Evolutionary conservation across 2,888 invertebrate genomes (phyloP).

Genomic region (Sympetrum striolatum): DNA sequence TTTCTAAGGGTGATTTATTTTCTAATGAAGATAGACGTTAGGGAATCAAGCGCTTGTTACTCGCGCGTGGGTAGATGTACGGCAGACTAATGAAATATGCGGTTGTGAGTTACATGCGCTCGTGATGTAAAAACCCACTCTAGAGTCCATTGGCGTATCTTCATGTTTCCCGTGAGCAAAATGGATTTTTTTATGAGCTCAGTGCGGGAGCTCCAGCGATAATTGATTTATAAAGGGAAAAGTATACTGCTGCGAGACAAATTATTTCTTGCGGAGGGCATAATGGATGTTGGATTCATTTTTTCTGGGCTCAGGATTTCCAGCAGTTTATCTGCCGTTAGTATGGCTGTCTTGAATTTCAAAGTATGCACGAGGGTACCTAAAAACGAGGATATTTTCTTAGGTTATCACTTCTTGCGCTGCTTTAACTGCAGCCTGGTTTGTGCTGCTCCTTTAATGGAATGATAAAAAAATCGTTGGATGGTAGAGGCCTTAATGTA

Average conservation of each 20-base stretch:
- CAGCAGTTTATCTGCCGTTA: too few species aligned
- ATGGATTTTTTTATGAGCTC: background rate
- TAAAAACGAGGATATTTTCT: too few species aligned
- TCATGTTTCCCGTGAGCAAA: background rate
- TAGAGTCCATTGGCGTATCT: background rate
- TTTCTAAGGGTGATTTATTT: background rate
- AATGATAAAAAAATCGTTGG: too few species aligned
- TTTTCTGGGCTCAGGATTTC: background rate
- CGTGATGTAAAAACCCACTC: background rate
- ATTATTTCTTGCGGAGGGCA: background rate
- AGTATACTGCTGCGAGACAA: background rate
- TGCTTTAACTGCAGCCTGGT: too few species aligned
- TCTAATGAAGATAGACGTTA: background rate
- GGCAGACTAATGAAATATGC: background rate
- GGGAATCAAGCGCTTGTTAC: background rate
- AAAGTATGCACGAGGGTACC: too few species aligned
- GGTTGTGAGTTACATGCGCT: background rate
- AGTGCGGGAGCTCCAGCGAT: background rate
- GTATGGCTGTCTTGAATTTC: too few species aligned
- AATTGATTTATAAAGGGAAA: background rate
- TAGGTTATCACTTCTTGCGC: too few species aligned
- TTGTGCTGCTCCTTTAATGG: too few species aligned
- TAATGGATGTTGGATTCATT: background rate
- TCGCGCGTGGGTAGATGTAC: background rate
- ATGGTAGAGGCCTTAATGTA: too few species aligned